phyloP scores from a whole-genome alignment of 1,140 invertebrate genomes.

The Drosophila nigromelanica region DNA sequence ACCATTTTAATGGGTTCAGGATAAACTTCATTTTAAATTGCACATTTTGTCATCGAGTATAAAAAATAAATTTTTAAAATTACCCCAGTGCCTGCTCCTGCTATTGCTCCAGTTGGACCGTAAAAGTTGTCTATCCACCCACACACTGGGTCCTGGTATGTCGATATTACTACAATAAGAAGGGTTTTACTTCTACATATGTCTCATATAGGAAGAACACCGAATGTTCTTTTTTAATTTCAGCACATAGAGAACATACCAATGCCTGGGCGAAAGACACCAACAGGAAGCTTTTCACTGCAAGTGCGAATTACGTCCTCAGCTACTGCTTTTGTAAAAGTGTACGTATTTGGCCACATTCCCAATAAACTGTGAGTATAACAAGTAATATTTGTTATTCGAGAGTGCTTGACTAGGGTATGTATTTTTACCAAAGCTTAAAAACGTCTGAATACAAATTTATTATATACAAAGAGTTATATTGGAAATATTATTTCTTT shows the following conservation, averaged over 20 bases:
- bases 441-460: no score
- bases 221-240: neutral
- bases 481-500: no score
- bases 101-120: conserved; percentile 88
- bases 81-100: conserved; percentile 89
- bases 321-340: conserved; percentile 88
- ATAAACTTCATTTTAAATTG: no score
- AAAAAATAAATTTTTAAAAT: neutral
- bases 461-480: no score
- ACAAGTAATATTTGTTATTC: no score
- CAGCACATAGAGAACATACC: conserved; percentile 70
- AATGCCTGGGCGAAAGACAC: conserved; percentile 85
- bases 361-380: conserved; percentile 85
- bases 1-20: no score
- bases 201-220: no score
- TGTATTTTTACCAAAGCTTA: no score
- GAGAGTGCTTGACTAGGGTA: no score
- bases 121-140: conserved; percentile 96
- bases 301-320: conserved; percentile 86
- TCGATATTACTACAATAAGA: conserved; percentile 85
- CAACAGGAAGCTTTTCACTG: conserved; percentile 86
- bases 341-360: conserved; percentile 88
- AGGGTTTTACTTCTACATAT: neutral
- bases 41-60: neutral
- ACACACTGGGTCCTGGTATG: conserved; percentile 88